Percentiles rank a stretch among this genome's conserved stretches.
These are phyloP conservation scores for Dynastes hyllus DNA, from an alignment of 2,888 invertebrate genomes.

Conservation along the genomic window DNA sequence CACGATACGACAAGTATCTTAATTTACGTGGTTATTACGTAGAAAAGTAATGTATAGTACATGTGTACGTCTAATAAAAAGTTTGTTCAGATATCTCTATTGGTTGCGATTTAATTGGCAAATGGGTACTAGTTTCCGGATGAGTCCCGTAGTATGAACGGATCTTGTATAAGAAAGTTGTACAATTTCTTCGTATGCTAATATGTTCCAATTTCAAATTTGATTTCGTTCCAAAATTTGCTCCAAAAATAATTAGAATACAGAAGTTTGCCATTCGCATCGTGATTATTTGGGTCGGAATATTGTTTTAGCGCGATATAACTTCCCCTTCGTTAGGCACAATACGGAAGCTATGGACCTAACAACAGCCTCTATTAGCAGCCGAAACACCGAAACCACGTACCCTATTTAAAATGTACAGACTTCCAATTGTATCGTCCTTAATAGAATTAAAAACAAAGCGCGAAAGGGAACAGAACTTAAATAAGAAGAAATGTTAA, in stretches of 20 bases:
- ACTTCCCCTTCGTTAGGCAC: constrained; percentile 2
- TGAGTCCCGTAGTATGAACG: too few relatives aligned
- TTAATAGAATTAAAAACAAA: constrained; percentile 11
- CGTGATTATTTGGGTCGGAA: not conserved
- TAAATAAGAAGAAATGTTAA: not conserved
- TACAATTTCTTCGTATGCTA: too few relatives aligned
- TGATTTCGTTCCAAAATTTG: too few relatives aligned
- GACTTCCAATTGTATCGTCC: not conserved
- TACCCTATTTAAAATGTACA: not conserved
- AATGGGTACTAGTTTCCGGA: too few relatives aligned
- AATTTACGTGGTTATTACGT: too few relatives aligned
- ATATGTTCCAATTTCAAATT: too few relatives aligned
- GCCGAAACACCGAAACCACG: not conserved
- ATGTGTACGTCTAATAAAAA: too few relatives aligned
- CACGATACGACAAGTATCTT: too few relatives aligned
- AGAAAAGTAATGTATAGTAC: too few relatives aligned
- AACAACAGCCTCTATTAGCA: not conserved
- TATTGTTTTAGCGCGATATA: not conserved
- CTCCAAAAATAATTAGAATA: not conserved
- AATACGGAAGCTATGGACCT: not conserved
- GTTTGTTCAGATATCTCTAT: too few relatives aligned
- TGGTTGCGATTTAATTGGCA: too few relatives aligned
- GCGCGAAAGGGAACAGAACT: not conserved
- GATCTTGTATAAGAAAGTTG: too few relatives aligned
- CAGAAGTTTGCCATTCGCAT: not conserved